Base-by-base conservation (phyloP, 1,140 invertebrate genomes). In the Halictus rubicundus region DNA sequence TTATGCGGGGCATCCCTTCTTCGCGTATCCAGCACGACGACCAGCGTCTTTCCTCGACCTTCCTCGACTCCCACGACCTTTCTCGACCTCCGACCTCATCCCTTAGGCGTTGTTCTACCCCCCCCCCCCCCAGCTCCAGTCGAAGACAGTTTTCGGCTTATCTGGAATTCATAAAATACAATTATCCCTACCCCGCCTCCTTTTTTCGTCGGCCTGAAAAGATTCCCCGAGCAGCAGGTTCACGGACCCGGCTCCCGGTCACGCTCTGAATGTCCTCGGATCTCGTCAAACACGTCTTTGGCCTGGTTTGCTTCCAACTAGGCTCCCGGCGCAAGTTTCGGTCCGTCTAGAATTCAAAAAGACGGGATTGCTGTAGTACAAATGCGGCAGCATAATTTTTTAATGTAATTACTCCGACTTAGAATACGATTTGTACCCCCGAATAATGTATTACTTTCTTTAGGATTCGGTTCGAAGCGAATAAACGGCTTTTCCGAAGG, bases 131-230 rank as follows among this genome's bases (percentile, higher is more conserved):
- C 25, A 2, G 65, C 25, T 70, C 25, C 23, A 78, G 25, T 71
- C 61, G 59, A 69, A 63, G 73, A 68, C 83, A 78, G 83, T 89
- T 89, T 86, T 79, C 68, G 80, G 77, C 84, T 89, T 89, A 90
- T 86, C 84, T 88, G 77, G 83, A 89, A 90, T 90, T 90, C 89
- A 88, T 90, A 89, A 90, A 91, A 89, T 88, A 87, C 84, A 89
- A 91, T 91, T 90, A 89, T 89, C 81, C 83, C 81, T 84, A 37
- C 32, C 54, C 25, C 23, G 9, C 42, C 49, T 21, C 16, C 23
- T 71, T 63, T 21, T 37, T 14, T 42, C 61, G 42, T 37, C 66
- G 23, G 54, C 21, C 7, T n/a, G 54, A n/a, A 57, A 57, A 57
- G 54, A n/a, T n/a, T 57, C 21, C 54, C 19, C 7, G 54, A 21